These are phyloP conservation scores for Drosophila lacteicornis DNA, from an alignment of 1,140 invertebrate genomes.

Conservation along the genomic window DNA sequence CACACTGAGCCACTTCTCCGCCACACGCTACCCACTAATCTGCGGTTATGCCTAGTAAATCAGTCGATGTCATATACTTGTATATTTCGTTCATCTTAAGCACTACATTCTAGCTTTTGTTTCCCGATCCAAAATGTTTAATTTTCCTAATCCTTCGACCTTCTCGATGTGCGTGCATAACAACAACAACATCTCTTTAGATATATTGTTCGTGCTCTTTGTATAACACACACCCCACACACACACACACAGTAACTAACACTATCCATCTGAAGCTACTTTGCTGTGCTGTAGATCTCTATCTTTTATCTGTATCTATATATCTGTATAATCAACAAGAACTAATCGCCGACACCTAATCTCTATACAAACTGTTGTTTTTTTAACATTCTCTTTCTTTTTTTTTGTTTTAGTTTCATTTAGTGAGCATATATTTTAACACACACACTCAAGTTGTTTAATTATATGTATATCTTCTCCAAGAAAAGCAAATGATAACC, in stretches of 20 bases:
- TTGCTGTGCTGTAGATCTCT: constrained; percentile 51
- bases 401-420: constrained; percentile 56
- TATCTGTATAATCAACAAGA: constrained; percentile 58
- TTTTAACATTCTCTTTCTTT: constrained; percentile 37
- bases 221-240: constrained; percentile 27
- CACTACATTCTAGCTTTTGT: constrained; percentile 56
- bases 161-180: constrained; percentile 39
- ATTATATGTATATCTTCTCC: constrained; percentile 38
- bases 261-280: constrained; percentile 40
- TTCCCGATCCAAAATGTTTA: constrained; percentile 27
- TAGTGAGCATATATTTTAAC: constrained; percentile 47
- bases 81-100: constrained; percentile 54
- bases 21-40: constrained; percentile 56
- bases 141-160: constrained; percentile 30
- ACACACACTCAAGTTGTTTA: constrained; percentile 39
- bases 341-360: constrained; percentile 56
- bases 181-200: constrained; percentile 12
- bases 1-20: constrained; percentile 19
- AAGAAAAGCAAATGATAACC: constrained; percentile 41
- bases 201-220: constrained; percentile 35
- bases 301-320: constrained; percentile 45
- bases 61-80: constrained; percentile 48
- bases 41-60: constrained; percentile 56
- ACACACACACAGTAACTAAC: constrained; percentile 23
- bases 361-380: constrained; percentile 41